phyloP scores from a whole-genome alignment of 2,888 invertebrate genomes.

The Linyphia triangularis region DNA sequence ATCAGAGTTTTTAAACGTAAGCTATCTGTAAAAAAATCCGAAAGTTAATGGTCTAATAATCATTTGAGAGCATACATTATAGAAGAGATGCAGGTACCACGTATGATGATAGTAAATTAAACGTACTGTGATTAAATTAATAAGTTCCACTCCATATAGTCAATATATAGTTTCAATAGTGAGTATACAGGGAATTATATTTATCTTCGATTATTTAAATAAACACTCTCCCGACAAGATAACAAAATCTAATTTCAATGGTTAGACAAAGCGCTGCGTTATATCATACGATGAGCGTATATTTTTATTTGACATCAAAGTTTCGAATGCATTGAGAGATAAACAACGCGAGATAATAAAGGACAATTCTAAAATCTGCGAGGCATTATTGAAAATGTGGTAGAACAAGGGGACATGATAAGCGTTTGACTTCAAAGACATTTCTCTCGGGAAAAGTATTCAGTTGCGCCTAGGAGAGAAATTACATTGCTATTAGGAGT shows the following conservation, averaged over 20 bases:
- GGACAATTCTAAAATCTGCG: neutral
- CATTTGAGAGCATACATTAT: too few relatives aligned
- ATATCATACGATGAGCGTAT: neutral
- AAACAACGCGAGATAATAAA: neutral
- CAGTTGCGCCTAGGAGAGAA: neutral
- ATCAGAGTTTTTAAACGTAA: too few relatives aligned
- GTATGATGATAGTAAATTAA: too few relatives aligned
- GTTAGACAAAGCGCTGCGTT: neutral
- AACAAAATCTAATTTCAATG: neutral
- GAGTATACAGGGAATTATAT: too few relatives aligned
- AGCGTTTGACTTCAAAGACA: neutral
- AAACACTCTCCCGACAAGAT: too few relatives aligned
- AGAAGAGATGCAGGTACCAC: too few relatives aligned
- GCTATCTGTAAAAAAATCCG: too few relatives aligned
- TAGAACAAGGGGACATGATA: slow-evolving; percentile 9
- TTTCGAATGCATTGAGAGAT: neutral
- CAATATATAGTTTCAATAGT: too few relatives aligned
- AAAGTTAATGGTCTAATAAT: too few relatives aligned
- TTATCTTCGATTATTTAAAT: too few relatives aligned
- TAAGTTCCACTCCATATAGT: too few relatives aligned
- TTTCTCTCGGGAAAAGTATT: neutral
- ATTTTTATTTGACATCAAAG: neutral
- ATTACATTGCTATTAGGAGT: neutral
- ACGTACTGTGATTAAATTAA: too few relatives aligned
- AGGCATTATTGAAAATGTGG: slow-evolving; percentile 7